A percentile compares a stretch with the other conserved stretches of the same genome.
These are phyloP conservation scores for Lethenteron reissneri DNA, from an alignment of 2,113 vertebrate genomes.

Conservation along the genomic window DNA sequence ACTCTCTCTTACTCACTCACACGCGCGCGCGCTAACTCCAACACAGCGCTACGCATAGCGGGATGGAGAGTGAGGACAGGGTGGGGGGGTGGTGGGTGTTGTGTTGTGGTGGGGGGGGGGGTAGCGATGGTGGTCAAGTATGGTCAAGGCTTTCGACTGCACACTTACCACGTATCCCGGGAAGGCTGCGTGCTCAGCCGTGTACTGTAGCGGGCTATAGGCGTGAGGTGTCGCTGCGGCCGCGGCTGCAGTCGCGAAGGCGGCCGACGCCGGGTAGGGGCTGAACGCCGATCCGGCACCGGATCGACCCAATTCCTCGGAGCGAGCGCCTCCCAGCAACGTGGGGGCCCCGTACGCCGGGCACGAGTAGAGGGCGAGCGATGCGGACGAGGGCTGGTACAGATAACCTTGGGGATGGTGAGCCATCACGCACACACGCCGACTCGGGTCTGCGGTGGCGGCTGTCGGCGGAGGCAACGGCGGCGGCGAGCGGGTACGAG, in stretches of 20 bases:
- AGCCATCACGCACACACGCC: too few species aligned
- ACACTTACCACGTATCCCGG: conserved; percentile 83
- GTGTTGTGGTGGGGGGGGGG: not conserved
- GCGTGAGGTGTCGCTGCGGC: conserved; percentile 67
- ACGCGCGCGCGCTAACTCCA: not conserved
- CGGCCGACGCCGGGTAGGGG: conserved; percentile 82
- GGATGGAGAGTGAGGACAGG: not conserved
- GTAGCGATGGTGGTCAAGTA: too few species aligned
- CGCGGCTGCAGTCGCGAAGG: conserved; percentile 47
- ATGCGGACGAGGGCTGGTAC: conserved; percentile 82
- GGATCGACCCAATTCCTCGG: conserved; percentile 70
- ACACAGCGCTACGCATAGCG: not conserved
- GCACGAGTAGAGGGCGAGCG: conserved; percentile 87
- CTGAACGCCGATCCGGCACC: conserved; percentile 90
- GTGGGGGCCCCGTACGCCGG: conserved; percentile 75
- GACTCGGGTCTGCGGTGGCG: conserved; percentile 32
- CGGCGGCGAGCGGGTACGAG: conserved; percentile 4
- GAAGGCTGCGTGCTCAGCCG: conserved; percentile 48
- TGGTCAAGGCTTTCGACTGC: not conserved
- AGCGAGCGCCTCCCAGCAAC: conserved; percentile 67
- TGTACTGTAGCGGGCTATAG: conserved; percentile 56
- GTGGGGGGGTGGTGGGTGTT: not conserved
- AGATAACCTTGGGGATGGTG: conserved; percentile 97
- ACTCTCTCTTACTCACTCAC: not conserved
- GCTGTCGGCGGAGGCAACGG: conserved; percentile 26